These are phyloP conservation scores for Trissolcus basalis DNA, from an alignment of 1,140 invertebrate species.

Conservation along the genomic window DNA sequence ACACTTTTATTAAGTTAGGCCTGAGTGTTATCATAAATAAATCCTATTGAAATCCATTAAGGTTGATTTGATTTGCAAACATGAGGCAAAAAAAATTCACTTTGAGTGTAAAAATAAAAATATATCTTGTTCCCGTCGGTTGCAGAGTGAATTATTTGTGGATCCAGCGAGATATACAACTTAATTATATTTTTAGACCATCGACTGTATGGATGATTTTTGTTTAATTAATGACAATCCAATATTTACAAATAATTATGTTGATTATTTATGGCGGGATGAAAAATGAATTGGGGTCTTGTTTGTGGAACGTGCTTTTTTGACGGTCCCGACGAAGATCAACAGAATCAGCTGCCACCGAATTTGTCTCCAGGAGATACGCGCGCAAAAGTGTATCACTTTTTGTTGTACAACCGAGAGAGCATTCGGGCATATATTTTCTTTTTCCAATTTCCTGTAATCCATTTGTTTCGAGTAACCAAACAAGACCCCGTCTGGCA, in stretches of 20 bases:
- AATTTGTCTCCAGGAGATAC: constrained; percentile 25
- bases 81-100: too few relatives aligned
- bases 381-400: constrained; percentile 28
- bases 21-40: too few relatives aligned
- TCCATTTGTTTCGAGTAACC: constrained; percentile 38
- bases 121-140: too few relatives aligned
- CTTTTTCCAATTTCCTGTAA: constrained; percentile 42
- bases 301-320: constrained; percentile 49
- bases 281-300: constrained; percentile 20
- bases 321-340: constrained; percentile 30
- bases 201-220: neutral
- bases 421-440: constrained; percentile 34
- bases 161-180: too few relatives aligned
- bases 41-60: too few relatives aligned
- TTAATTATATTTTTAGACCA: neutral
- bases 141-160: too few relatives aligned
- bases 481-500: constrained; percentile 38
- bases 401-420: neutral
- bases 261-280: constrained; percentile 2
- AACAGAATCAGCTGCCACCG: constrained; percentile 35
- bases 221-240: constrained; percentile 10
- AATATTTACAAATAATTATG: constrained; percentile 33
- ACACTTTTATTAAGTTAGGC: too few relatives aligned
- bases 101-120: too few relatives aligned
- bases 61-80: too few relatives aligned